Evolutionary conservation across 2,113 vertebrate genomes (phyloP), one percentile per base, ranked within the genome.

Genomic region (Ophiodon elongatus): DNA sequence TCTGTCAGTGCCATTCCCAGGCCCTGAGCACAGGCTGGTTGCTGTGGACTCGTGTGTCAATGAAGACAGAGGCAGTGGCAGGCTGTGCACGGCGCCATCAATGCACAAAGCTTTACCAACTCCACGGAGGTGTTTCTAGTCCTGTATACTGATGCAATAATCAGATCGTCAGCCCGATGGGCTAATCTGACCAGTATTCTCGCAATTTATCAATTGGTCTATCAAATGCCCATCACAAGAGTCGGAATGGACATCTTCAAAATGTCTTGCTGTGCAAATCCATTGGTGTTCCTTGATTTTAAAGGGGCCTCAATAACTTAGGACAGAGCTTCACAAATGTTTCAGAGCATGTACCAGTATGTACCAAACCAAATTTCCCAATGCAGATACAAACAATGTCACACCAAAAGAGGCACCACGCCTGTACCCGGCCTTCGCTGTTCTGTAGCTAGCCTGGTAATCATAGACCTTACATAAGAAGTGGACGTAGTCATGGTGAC

Each of bases 1-100:
- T 39, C 45, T 45, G 71, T 78, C 74, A 68, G 66, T 80, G 59
- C 47, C 59, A 78, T 93, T 89, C 87, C 89, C 90, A 92, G 87
- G 77, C 82, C 70, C 63, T 43, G 71, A 70, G 37, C 50, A 54
- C 33, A 1, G 50, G 63, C 37, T 77, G 79, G 29, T 79, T 60
- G 37, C 37, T 76, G 59, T 57, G 57, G 69, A 65, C 29, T 65
- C 35, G 41, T 68, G 79, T 63, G 69, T 29, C 52, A 54, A 5
- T 60, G 59, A 60, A 8, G 59, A 19, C 9, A 8, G 57, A 29
- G 27, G 57, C 37, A 15, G 57, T 9, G 50, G 21, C 8, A 9
- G 19, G 19, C 50, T 52, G 7, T 50, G 47, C 31, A 25, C 45
- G 25, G 15, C 57, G 9, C 37, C 54, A 43, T 57, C 35, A 4